A percentile compares a stretch with the other conserved stretches of the same genome.
phyloP scores from a whole-genome alignment of 37 sponge, comb jelly and placozoan species.

The Spongilla lacustris region DNA sequence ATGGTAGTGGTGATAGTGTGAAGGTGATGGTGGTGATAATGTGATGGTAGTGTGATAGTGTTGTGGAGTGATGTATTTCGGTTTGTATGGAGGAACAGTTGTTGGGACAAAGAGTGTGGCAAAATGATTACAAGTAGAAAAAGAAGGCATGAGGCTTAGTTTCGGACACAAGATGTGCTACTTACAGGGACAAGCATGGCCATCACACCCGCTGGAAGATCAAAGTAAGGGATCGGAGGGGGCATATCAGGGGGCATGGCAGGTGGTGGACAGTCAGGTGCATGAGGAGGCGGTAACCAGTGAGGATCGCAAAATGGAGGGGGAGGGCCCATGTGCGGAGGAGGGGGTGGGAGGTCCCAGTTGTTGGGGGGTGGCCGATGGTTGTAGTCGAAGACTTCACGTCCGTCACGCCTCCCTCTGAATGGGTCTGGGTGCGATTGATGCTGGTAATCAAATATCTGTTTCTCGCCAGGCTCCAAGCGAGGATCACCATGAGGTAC shows the following conservation, averaged over 20 bases:
- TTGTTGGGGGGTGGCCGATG: slow-evolving; percentile 39
- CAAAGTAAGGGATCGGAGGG: slow-evolving; percentile 90
- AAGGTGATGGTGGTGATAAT: neutral
- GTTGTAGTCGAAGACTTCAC: slow-evolving; percentile 62
- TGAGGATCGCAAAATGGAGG: slow-evolving; percentile 33
- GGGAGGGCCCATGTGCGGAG: neutral
- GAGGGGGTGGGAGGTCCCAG: slow-evolving; percentile 13
- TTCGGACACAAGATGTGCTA: too few relatives aligned
- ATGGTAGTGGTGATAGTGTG: neutral
- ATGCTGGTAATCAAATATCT: slow-evolving; percentile 56
- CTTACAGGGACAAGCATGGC: slow-evolving; percentile 83
- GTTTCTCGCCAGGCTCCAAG: neutral
- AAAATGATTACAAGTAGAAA: neutral
- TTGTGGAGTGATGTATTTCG: too few relatives aligned
- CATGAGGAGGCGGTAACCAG: slow-evolving; percentile 20
- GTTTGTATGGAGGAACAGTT: too few relatives aligned
- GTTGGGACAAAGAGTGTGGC: slow-evolving; percentile 1
- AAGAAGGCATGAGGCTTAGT: neutral
- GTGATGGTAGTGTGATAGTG: neutral
- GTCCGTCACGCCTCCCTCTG: neutral
- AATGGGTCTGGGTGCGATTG: slow-evolving; percentile 8
- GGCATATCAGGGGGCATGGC: slow-evolving; percentile 40
- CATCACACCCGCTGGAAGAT: slow-evolving; percentile 97
- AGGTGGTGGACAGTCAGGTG: slow-evolving; percentile 18
- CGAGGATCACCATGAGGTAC: neutral